Conservation (phyloP, 2,797 vertebrate species). For the Momotus momota region DNA sequence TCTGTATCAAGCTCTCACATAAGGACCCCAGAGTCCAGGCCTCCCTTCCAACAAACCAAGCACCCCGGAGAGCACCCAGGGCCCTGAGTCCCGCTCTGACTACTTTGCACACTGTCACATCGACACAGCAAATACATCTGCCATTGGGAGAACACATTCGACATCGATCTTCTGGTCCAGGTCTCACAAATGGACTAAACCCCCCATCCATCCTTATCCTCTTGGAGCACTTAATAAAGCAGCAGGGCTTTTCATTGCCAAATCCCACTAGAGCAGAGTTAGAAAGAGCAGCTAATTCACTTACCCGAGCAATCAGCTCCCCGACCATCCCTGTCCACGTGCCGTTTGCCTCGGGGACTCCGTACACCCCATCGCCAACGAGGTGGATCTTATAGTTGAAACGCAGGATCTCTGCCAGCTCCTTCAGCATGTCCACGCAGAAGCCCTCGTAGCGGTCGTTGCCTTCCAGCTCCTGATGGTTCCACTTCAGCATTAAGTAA, state of each 20-base stretch:
- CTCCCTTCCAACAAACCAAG: not conserved
- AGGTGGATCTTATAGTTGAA: constrained; percentile 97
- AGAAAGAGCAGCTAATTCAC: not conserved
- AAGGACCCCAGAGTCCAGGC: not conserved
- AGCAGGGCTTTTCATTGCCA: not conserved
- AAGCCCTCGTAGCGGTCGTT: constrained; percentile 97
- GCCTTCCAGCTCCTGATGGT: constrained; percentile 93
- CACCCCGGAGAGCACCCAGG: not conserved
- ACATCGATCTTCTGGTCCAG: not conserved
- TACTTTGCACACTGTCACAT: accelerated
- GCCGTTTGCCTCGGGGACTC: constrained; percentile 92
- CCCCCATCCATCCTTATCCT: not conserved
- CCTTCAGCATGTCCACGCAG: constrained; percentile 97
- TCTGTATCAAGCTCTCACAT: accelerated
- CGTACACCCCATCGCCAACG: constrained; percentile 92
- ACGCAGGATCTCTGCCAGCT: constrained; percentile 92
- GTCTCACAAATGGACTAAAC: not conserved
- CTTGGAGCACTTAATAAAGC: not conserved
- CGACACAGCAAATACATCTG: not conserved
- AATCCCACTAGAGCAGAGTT: not conserved
- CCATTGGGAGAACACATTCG: not conserved
- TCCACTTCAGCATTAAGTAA: constrained; percentile 95
- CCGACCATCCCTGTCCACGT: constrained; percentile 98
- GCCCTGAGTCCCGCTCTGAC: not conserved
- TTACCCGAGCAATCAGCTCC: constrained; percentile 96